These are phyloP conservation scores for Polyergus mexicanus DNA, from an alignment of 1,140 invertebrate species.

Conservation along the genomic window DNA sequence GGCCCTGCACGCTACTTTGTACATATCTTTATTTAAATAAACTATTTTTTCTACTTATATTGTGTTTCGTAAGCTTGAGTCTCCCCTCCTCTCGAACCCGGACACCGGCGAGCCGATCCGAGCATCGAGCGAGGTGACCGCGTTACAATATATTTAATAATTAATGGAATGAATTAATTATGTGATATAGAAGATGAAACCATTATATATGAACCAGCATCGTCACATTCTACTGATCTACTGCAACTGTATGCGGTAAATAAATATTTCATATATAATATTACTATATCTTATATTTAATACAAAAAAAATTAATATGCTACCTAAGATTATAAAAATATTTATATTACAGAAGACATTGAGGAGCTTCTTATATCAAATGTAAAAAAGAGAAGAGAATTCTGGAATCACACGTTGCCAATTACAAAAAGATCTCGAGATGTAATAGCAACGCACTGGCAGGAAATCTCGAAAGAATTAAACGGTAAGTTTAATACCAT, in stretches of 20 bases:
- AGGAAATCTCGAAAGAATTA: slow-evolving; percentile 25
- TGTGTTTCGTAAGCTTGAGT: too few relatives aligned
- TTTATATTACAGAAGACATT: slow-evolving; percentile 26
- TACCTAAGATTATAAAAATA: slow-evolving; percentile 1
- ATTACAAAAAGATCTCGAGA: slow-evolving; percentile 14
- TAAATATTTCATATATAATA: too few relatives aligned
- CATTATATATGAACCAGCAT: slow-evolving; percentile 1
- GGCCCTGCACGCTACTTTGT: too few relatives aligned
- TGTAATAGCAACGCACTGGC: not conserved
- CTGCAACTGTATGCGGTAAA: not conserved
- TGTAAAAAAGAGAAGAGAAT: slow-evolving; percentile 18
- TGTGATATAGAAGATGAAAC: not conserved
- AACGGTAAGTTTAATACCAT: slow-evolving; percentile 13
- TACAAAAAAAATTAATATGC: too few relatives aligned
- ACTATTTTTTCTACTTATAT: too few relatives aligned
- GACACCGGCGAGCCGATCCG: too few relatives aligned
- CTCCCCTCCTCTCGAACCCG: too few relatives aligned
- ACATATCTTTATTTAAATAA: too few relatives aligned
- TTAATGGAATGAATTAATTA: too few relatives aligned
- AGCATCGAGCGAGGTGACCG: too few relatives aligned
- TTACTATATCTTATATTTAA: too few relatives aligned
- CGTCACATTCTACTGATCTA: not conserved
- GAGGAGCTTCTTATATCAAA: slow-evolving; percentile 8
- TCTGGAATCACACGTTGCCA: slow-evolving; percentile 34
- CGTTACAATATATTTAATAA: too few relatives aligned